phyloP scores from a whole-genome alignment of 2,888 invertebrate species.

The Acanthosoma haemorrhoidale region DNA sequence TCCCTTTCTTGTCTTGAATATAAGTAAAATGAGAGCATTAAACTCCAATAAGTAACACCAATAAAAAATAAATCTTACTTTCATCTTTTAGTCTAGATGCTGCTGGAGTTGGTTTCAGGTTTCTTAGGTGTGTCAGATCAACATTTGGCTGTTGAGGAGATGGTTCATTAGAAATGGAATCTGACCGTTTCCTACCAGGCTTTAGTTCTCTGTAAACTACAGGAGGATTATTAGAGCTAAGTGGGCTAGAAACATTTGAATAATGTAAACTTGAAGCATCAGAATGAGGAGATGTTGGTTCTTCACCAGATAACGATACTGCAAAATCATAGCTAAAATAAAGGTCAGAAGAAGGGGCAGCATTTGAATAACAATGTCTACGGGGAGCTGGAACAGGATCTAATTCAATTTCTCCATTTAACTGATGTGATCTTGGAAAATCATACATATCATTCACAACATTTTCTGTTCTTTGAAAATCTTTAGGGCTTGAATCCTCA shows the following conservation, averaged over 20 bases:
- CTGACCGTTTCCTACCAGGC: slow-evolving; percentile 57
- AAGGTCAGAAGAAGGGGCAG: slow-evolving; percentile 51
- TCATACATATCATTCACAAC: slow-evolving; percentile 53
- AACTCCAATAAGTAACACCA: neutral
- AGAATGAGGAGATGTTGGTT: slow-evolving; percentile 51
- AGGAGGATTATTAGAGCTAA: slow-evolving; percentile 54
- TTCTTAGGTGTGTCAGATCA: slow-evolving; percentile 43
- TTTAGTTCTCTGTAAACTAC: slow-evolving; percentile 76
- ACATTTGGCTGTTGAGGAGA: slow-evolving; percentile 48
- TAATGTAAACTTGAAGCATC: slow-evolving; percentile 51
- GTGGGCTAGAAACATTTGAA: slow-evolving; percentile 57
- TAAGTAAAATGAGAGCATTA: neutral
- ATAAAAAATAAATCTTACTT: slow-evolving; percentile 22
- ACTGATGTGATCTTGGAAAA: slow-evolving; percentile 63
- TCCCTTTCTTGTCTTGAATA: neutral
- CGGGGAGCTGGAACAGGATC: slow-evolving; percentile 43
- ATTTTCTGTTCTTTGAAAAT: slow-evolving; percentile 45
- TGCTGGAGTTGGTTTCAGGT: slow-evolving; percentile 45
- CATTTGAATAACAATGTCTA: slow-evolving; percentile 58
- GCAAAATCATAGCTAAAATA: slow-evolving; percentile 57
- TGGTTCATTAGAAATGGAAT: slow-evolving; percentile 49
- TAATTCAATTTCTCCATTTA: slow-evolving; percentile 47
- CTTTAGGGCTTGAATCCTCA: slow-evolving; percentile 42
- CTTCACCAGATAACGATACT: slow-evolving; percentile 44
- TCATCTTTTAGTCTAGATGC: slow-evolving; percentile 34